phyloP scores from a whole-genome alignment of 2,888 invertebrate species.

The Temnothorax ravouxi region DNA sequence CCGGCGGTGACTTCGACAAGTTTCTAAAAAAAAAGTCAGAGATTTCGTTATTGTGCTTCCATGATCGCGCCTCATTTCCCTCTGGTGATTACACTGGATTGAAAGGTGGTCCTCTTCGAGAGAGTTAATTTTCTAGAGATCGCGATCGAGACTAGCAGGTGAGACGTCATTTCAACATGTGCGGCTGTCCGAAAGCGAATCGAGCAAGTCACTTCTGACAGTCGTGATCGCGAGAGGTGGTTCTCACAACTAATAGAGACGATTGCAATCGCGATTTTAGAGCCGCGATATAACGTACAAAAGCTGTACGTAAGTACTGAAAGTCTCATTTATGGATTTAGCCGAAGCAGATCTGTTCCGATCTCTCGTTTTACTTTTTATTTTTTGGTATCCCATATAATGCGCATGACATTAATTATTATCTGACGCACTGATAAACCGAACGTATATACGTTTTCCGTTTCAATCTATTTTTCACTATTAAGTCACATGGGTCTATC shows the following conservation, averaged over 20 bases:
- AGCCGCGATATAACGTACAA: not conserved
- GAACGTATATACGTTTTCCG: not conserved
- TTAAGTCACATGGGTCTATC: not conserved
- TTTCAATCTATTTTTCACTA: not conserved
- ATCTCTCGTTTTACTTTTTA: not conserved
- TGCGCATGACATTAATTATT: not conserved
- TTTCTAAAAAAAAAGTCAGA: not conserved
- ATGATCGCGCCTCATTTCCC: slow-evolving; percentile 13
- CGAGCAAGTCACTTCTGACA: not conserved
- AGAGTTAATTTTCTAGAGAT: not conserved
- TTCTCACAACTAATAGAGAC: not conserved
- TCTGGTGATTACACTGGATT: not conserved
- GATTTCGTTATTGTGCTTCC: not conserved
- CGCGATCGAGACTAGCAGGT: not conserved
- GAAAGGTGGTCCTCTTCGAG: not conserved
- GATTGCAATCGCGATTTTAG: not conserved
- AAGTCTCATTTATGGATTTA: not conserved
- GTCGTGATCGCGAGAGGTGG: not conserved
- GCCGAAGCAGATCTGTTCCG: not conserved
- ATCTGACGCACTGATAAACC: not conserved
- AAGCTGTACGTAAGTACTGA: not conserved
- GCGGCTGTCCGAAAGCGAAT: not conserved
- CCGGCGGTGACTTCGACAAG: no score
- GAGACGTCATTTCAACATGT: not conserved
- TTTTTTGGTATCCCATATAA: not conserved